These are phyloP conservation scores for Sapajus apella DNA, from an alignment of 2,113 vertebrate genomes.

Conservation along the genomic window DNA sequence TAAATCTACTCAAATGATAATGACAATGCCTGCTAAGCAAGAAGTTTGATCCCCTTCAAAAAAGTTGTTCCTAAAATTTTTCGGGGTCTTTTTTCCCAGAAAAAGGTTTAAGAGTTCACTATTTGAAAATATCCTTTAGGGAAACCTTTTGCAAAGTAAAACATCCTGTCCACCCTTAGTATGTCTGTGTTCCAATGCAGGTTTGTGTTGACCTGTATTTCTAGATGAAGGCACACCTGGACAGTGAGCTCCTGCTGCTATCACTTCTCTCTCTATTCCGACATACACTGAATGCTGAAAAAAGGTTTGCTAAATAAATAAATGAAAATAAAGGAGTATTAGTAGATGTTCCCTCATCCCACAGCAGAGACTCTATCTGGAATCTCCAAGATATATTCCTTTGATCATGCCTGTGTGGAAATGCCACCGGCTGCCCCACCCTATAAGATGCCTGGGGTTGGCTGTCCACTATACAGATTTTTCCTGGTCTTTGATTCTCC, in stretches of 20 bases:
- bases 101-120: background rate
- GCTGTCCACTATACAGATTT: rapidly evolving
- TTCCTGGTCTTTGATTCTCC: background rate
- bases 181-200: too few species aligned
- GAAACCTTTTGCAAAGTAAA: background rate
- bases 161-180: background rate
- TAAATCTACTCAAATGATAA: background rate
- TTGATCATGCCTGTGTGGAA: background rate
- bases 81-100: background rate
- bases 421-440: rapidly evolving
- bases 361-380: background rate
- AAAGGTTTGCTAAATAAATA: background rate
- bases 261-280: background rate
- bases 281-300: background rate
- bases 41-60: background rate
- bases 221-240: background rate
- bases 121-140: background rate
- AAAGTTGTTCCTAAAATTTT: background rate
- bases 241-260: background rate
- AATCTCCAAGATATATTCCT: background rate
- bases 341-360: background rate
- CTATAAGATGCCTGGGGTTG: background rate
- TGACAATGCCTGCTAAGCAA: background rate
- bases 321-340: background rate
- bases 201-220: background rate